Base-by-base conservation (phyloP, 2,113 vertebrate genomes). In the Coturnix japonica region DNA sequence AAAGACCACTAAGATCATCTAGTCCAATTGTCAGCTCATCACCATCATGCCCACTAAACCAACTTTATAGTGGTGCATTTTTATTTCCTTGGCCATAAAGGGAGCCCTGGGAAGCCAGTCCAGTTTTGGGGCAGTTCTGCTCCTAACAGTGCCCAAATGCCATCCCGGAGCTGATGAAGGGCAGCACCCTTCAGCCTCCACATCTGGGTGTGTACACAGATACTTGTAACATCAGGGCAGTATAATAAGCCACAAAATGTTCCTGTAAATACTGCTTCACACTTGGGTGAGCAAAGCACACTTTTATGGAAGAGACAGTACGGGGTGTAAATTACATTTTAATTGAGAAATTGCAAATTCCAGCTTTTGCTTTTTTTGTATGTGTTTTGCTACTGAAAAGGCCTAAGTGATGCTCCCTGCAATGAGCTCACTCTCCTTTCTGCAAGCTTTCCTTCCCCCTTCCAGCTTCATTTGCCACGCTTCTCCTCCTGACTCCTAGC, bases 261-360 rank as follows among this genome's bases (percentile, higher is more conserved):
- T 95, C 96, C 91, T 85, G 75, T 94, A 93, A 95, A 90, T 95
- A 80, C 93, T 84, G 84, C 90, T 96, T 92, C 89, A 94, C 81
- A 60, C 77, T 96, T 64, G 74, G 28, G 80, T 71, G 69, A 97
- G 33, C 88, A 96, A 95, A 90, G 92, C 86, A 69, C 75, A 69
- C 81, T 93, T 93, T 93, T 85, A 89, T 87, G 86, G 13, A 84
- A 81, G 84, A 86, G 60, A 90, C 59, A 67, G 78, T 9, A 4
- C 35, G 14, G 89, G 89, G 85, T 93, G 94, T 96, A 95, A 94
- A 95, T 96, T 94, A 91, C 79, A 74, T 81, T 85, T 86, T 93
- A 93, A 94, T 81, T 86, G 94, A 95, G 94, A 89, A 87, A 94
- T 49, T 84, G 61, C 46, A 88, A 91, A 85, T 57, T 75, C 66